Percentiles rank a stretch among this genome's conserved stretches.
Evolutionary conservation across 2,888 invertebrate genomes (phyloP).

Genomic region (Aproaerema taeniolella): DNA sequence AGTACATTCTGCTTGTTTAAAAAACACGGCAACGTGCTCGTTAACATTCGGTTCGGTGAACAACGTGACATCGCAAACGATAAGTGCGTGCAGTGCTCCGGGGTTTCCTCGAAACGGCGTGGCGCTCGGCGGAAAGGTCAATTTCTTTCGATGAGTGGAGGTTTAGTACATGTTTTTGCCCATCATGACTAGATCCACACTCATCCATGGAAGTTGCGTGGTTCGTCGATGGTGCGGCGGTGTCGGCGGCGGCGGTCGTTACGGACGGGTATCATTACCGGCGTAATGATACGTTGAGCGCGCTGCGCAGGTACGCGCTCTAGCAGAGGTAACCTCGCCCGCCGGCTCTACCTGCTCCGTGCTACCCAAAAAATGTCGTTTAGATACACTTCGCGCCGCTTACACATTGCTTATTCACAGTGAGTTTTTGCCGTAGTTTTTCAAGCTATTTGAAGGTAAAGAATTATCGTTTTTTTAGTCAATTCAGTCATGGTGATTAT

Average conservation of each 20-base stretch:
- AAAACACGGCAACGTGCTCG: slow-evolving; percentile 66
- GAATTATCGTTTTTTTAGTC: slow-evolving; percentile 38
- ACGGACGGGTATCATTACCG: slow-evolving; percentile 56
- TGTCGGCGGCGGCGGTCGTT: slow-evolving; percentile 41
- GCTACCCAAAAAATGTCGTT: slow-evolving; percentile 57
- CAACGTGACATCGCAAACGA: slow-evolving; percentile 65
- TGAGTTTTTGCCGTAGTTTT: slow-evolving; percentile 56
- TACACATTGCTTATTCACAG: slow-evolving; percentile 49
- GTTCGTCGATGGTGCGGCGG: slow-evolving; percentile 52
- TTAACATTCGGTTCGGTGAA: slow-evolving; percentile 56
- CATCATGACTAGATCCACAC: slow-evolving; percentile 89
- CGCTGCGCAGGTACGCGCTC: slow-evolving; percentile 55
- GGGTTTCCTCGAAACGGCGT: slow-evolving; percentile 26
- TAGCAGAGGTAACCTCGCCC: slow-evolving; percentile 38
- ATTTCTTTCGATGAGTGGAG: slow-evolving; percentile 85
- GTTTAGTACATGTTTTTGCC: slow-evolving; percentile 83
- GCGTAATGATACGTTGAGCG: slow-evolving; percentile 65
- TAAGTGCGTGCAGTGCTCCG: slow-evolving; percentile 68
- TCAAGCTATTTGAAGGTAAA: slow-evolving; percentile 34
- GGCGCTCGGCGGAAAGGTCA: slow-evolving; percentile 47
- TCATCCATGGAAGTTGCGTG: slow-evolving; percentile 84
- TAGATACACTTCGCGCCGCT: slow-evolving; percentile 51
- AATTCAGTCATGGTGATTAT: slow-evolving; percentile 26
- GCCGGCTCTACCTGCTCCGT: slow-evolving; percentile 53
- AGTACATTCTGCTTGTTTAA: slow-evolving; percentile 40